Evolutionary conservation across 2,888 invertebrate genomes (phyloP).

Genomic region (Gymnoscelis rufifasciata): DNA sequence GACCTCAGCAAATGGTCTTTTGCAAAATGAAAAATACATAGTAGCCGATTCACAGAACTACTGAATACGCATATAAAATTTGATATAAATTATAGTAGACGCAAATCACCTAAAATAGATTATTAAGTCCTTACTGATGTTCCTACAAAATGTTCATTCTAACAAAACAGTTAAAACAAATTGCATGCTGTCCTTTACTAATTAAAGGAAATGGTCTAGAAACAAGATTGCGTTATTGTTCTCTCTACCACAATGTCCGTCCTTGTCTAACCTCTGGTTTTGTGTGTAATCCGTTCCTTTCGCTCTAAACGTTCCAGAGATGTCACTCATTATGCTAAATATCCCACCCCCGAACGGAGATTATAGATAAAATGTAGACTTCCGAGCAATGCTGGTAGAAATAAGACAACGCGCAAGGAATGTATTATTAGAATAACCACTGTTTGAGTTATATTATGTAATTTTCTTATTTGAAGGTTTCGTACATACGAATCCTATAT

Average conservation of each 20-base stretch:
- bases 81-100: neutral
- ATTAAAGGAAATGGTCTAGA: conserved; percentile 79
- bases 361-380: conserved; percentile 12
- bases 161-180: conserved; percentile 59
- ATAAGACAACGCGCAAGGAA: neutral
- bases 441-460: too few species aligned
- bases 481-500: too few species aligned
- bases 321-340: conserved; percentile 79
- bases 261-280: conserved; percentile 32
- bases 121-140: neutral
- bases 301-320: conserved; percentile 67
- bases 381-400: neutral
- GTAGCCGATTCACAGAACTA: too few species aligned
- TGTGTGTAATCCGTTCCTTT: conserved; percentile 38
- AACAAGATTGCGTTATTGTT: conserved; percentile 80
- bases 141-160: conserved; percentile 4
- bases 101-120: neutral
- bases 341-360: conserved; percentile 49
- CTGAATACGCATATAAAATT: too few species aligned
- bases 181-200: conserved; percentile 72
- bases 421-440: neutral
- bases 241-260: conserved; percentile 51
- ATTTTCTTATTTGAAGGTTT: too few species aligned
- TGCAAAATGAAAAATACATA: too few species aligned
- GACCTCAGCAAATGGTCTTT: too few species aligned